Evolutionary conservation across 2,888 invertebrate species (phyloP).

Genomic region (Acanthosoma haemorrhoidale): DNA sequence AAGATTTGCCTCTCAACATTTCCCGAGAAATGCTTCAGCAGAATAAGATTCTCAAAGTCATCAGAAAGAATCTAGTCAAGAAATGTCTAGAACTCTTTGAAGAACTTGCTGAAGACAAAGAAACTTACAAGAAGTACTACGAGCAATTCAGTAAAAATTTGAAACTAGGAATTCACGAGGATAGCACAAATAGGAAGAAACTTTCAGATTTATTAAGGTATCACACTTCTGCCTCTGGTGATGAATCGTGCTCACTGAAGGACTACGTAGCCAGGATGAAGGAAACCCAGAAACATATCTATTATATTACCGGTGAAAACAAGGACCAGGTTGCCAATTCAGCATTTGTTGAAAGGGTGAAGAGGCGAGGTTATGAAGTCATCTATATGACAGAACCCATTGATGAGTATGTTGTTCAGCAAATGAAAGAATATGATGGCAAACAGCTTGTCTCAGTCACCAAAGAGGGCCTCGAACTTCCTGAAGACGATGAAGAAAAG

Average conservation of each 20-base stretch:
- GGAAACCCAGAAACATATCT: conserved; percentile 95
- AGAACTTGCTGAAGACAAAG: conserved; percentile 92
- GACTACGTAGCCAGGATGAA: conserved; percentile 98
- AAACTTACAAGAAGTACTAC: conserved; percentile 97
- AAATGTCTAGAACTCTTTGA: conserved; percentile 96
- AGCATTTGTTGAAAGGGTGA: conserved; percentile 94
- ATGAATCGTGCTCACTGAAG: conserved; percentile 87
- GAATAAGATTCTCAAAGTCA: conserved; percentile 97
- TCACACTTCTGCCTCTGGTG: conserved; percentile 90
- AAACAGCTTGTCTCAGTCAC: conserved; percentile 94
- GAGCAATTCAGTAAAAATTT: conserved; percentile 97
- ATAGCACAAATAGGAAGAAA: conserved; percentile 88
- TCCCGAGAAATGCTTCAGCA: conserved; percentile 99
- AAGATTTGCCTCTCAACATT: conserved; percentile 96
- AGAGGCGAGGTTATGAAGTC: conserved; percentile 95
- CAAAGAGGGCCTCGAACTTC: conserved; percentile 94
- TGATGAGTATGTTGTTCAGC: conserved; percentile 98
- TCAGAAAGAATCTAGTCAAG: conserved; percentile 97
- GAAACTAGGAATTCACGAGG: conserved; percentile 97
- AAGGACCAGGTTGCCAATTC: conserved; percentile 92
- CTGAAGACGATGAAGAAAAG: conserved; percentile 95
- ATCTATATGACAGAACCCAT: conserved; percentile 99
- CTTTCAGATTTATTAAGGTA: conserved; percentile 83
- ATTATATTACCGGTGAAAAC: conserved; percentile 95
- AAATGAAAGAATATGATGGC: conserved; percentile 96